These are phyloP conservation scores for Nudaria mundana DNA, from an alignment of 2,888 invertebrate genomes.

Conservation along the genomic window DNA sequence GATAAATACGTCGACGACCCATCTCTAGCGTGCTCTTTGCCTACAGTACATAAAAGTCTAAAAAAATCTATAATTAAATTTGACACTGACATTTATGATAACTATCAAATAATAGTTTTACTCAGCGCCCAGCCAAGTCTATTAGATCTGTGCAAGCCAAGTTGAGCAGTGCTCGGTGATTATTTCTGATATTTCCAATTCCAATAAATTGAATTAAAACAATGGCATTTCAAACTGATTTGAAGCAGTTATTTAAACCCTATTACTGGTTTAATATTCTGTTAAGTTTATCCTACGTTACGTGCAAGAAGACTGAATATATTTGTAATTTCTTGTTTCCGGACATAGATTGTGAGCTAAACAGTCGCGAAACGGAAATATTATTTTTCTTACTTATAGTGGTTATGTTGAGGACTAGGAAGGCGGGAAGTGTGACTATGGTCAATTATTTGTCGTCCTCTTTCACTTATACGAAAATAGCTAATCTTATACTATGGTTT, in stretches of 20 bases:
- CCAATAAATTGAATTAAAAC: too few species aligned
- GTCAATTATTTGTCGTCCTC: conserved; percentile 95
- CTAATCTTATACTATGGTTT: conserved; percentile 95
- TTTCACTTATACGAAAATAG: conserved; percentile 97
- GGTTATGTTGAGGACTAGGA: conserved; percentile 95
- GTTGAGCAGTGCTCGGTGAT: too few species aligned
- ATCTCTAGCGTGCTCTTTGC: too few species aligned
- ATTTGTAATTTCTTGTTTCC: conserved; percentile 89
- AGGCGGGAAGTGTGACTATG: conserved; percentile 94
- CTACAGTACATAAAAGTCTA: too few species aligned
- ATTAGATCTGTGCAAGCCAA: too few species aligned
- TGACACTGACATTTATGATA: too few species aligned
- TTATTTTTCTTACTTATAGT: conserved; percentile 97
- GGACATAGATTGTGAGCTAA: conserved; percentile 89
- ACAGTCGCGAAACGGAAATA: conserved; percentile 97
- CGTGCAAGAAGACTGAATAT: conserved; percentile 86
- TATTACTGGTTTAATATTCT: conserved; percentile 94
- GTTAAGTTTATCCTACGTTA: conserved; percentile 90
- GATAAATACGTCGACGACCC: too few species aligned
- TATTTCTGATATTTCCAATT: too few species aligned
- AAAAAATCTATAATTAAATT: too few species aligned
- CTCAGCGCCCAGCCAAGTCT: too few species aligned
- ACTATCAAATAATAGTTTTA: too few species aligned
- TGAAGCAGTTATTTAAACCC: conserved; percentile 87
- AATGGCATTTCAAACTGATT: conserved; percentile 89